phyloP scores from a whole-genome alignment of 2,113 vertebrate species.

The Oxyura jamaicensis region DNA sequence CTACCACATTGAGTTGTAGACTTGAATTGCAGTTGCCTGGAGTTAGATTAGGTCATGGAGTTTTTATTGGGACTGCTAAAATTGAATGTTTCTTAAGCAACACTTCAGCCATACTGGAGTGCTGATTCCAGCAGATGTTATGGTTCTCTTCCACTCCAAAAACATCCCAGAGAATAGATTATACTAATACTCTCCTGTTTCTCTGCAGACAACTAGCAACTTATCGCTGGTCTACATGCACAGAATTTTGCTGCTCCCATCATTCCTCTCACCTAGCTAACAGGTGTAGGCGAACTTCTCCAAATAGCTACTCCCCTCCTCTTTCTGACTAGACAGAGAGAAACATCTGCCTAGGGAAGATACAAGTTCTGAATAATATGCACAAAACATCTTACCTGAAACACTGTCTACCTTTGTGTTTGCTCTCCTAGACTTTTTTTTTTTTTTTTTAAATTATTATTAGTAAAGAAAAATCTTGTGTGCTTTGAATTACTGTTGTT shows the following conservation, averaged over 20 bases:
- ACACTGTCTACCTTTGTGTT: not conserved
- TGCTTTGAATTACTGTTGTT: not conserved
- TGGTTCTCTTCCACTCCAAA: not conserved
- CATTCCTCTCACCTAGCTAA: not conserved
- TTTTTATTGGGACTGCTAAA: not conserved
- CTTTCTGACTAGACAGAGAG: not conserved
- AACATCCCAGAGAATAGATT: not conserved
- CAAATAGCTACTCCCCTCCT: not conserved
- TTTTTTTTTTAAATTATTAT: not conserved
- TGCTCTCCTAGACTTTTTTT: not conserved
- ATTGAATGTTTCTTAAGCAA: not conserved
- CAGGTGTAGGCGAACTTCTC: not conserved
- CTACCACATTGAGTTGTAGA: fast-evolving
- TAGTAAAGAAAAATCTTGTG: not conserved
- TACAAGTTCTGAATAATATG: not conserved
- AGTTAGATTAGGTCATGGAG: not conserved
- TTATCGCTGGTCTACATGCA: not conserved
- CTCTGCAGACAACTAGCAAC: not conserved
- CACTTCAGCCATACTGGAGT: not conserved
- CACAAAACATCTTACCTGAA: not conserved
- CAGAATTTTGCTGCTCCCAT: not conserved
- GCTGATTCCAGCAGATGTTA: not conserved
- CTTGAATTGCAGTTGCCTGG: not conserved
- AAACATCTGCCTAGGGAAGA: not conserved
- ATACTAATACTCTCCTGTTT: not conserved